Percentiles rank a stretch among this genome's conserved stretches.
Evolutionary conservation across 37 sponge, comb jelly and placozoan genomes (phyloP).

Genomic region (Beroe ovata): DNA sequence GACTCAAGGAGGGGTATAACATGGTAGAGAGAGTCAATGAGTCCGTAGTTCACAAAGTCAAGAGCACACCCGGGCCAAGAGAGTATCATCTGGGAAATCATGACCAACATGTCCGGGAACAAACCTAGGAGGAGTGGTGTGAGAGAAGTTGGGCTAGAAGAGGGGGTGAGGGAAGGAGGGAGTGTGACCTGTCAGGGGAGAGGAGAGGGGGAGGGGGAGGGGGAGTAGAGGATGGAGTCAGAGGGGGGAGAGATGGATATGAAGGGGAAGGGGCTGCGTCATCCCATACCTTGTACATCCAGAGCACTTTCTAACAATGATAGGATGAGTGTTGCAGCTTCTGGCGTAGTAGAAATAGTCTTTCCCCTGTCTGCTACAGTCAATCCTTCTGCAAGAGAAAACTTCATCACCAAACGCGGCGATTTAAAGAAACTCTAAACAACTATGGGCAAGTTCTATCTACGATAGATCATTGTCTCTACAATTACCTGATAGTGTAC

Average conservation of each 20-base stretch:
- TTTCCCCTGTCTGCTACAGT: background rate
- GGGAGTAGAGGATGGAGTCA: too few relatives aligned
- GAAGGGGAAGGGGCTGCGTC: too few relatives aligned
- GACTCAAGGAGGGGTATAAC: constrained; percentile 14
- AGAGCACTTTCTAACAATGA: constrained; percentile 15
- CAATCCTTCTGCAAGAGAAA: constrained; percentile 31
- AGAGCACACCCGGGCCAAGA: constrained; percentile 51
- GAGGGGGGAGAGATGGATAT: too few relatives aligned
- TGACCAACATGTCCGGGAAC: constrained; percentile 22
- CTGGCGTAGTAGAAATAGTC: background rate
- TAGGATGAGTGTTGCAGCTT: constrained; percentile 26
- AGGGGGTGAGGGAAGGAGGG: too few relatives aligned
- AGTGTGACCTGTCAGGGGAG: too few relatives aligned
- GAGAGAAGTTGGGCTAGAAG: too few relatives aligned
- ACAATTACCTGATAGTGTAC: background rate
- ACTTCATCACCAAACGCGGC: too few relatives aligned
- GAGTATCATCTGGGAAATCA: constrained; percentile 53
- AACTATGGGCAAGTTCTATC: too few relatives aligned
- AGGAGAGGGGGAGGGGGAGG: too few relatives aligned
- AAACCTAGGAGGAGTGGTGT: too few relatives aligned
- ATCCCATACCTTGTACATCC: background rate
- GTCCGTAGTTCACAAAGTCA: constrained; percentile 48
- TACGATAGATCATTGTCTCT: background rate
- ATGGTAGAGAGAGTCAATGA: constrained; percentile 59
- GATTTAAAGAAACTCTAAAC: too few relatives aligned